These are phyloP conservation scores for Atlantisia rogersi DNA, from an alignment of 2,113 vertebrate genomes.

Conservation along the genomic window DNA sequence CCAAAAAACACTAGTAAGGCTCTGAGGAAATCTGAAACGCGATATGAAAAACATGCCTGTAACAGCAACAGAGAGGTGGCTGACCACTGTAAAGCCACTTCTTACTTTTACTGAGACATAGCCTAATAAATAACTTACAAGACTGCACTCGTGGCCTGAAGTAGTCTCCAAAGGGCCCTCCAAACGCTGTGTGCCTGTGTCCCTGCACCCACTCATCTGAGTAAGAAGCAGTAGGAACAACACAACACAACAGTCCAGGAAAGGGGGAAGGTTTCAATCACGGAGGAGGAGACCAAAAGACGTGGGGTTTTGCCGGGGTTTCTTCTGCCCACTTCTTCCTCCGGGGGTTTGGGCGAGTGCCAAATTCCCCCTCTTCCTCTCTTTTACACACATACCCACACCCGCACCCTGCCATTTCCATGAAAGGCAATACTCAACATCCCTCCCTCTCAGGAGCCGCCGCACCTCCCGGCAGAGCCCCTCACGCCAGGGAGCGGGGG, in stretches of 20 bases:
- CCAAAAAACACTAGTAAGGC: slow-evolving; percentile 1
- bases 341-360: background rate
- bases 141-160: background rate
- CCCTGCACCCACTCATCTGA: background rate
- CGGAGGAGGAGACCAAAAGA: too few species aligned
- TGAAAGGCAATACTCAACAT: background rate
- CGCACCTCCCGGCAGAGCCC: background rate
- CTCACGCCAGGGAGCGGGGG: background rate
- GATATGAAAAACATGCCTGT: background rate
- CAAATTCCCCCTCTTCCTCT: background rate
- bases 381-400: background rate
- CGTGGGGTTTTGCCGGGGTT: background rate
- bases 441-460: background rate
- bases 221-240: background rate
- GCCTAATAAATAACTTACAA: slow-evolving; percentile 44
- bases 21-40: slow-evolving; percentile 36
- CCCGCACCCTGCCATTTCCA: too few species aligned
- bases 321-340: background rate
- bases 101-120: slow-evolving; percentile 11
- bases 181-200: background rate
- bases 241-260: background rate
- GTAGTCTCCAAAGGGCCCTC: background rate
- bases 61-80: slow-evolving; percentile 9
- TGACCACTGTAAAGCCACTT: slow-evolving; percentile 25
- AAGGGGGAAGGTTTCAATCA: background rate